Evolutionary conservation across 2,113 vertebrate species (phyloP).

Genomic region (Sinocyclocheilus anshuiensis): DNA sequence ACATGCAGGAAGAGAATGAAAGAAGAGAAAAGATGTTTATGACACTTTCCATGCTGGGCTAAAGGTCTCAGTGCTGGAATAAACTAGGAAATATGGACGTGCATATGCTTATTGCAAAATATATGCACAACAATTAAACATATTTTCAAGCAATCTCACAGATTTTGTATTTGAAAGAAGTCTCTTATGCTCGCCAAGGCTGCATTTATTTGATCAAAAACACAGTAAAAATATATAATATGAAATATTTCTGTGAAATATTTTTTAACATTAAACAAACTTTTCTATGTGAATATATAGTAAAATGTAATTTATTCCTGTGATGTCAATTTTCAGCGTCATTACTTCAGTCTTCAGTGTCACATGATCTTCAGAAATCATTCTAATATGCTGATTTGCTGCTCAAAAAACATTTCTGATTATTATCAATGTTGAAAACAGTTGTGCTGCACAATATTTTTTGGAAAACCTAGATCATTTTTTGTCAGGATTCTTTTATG

Average conservation of each 20-base stretch:
- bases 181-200: not conserved
- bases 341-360: not conserved
- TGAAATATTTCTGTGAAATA: too few species aligned
- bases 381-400: not conserved
- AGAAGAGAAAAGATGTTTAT: slow-evolving; percentile 38
- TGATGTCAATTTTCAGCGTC: not conserved
- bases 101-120: not conserved
- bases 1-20: slow-evolving; percentile 5
- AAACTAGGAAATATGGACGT: slow-evolving; percentile 35
- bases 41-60: slow-evolving; percentile 1
- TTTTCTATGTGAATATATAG: too few species aligned
- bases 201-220: not conserved
- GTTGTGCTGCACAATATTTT: not conserved
- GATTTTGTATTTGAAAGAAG: not conserved
- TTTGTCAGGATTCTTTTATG: not conserved
- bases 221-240: not conserved
- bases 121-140: not conserved
- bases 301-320: not conserved
- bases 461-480: not conserved
- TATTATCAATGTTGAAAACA: not conserved
- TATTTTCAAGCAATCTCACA: not conserved
- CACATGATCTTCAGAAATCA: not conserved
- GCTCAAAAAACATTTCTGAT: not conserved
- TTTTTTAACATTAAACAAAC: too few species aligned
- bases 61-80: not conserved